Conservation (phyloP, 2,888 invertebrate genomes). For the Apamea crenata region DNA sequence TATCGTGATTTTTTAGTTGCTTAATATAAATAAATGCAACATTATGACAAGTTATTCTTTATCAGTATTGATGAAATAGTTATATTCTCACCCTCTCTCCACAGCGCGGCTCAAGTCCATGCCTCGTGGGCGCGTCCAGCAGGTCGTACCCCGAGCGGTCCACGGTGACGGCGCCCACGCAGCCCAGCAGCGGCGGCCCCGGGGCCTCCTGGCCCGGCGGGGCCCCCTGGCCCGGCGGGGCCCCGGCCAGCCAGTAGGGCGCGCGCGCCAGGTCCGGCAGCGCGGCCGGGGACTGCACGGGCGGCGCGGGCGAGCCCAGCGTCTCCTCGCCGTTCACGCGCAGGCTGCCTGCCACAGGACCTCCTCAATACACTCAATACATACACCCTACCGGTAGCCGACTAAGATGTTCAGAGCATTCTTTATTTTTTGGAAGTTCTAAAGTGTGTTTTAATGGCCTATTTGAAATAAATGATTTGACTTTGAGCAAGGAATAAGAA, state of each 20-base stretch:
- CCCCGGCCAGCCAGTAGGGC: conserved; percentile 95
- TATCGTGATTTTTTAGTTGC: neutral
- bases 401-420: neutral
- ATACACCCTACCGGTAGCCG: neutral
- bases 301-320: conserved; percentile 92
- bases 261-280: conserved; percentile 93
- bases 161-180: conserved; percentile 94
- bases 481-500: neutral
- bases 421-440: neutral
- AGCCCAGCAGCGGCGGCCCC: conserved; percentile 92
- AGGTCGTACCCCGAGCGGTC: conserved; percentile 93
- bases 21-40: neutral
- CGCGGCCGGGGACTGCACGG: conserved; percentile 89
- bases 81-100: conserved; percentile 90
- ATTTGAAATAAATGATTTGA: neutral
- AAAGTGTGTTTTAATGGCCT: neutral
- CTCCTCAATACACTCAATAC: conserved; percentile 68
- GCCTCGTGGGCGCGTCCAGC: conserved; percentile 92
- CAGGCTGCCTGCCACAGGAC: conserved; percentile 90
- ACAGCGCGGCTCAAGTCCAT: conserved; percentile 94
- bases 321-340: conserved; percentile 93
- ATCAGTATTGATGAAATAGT: neutral
- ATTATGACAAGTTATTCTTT: neutral
- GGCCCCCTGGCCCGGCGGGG: conserved; percentile 95
- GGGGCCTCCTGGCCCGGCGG: conserved; percentile 91